These are phyloP conservation scores for Cephalophus harveyi DNA, from an alignment of 2,113 vertebrate species.

Conservation along the genomic window DNA sequence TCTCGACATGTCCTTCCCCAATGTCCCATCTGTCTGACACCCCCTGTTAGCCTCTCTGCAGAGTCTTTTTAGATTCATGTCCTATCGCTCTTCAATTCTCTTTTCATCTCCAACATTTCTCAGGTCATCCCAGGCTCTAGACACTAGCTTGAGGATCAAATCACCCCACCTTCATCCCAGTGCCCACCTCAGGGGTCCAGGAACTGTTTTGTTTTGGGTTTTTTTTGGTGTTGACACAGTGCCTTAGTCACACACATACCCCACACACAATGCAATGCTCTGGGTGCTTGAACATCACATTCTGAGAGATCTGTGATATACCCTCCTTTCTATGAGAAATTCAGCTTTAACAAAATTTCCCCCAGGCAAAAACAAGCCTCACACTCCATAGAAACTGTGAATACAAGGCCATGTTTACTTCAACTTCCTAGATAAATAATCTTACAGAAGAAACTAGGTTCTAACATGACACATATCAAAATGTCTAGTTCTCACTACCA, in stretches of 20 bases:
- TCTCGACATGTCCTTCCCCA: neutral
- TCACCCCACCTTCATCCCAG: neutral
- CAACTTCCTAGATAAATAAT: neutral
- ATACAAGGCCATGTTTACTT: neutral
- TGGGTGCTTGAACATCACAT: neutral
- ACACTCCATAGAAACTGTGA: neutral
- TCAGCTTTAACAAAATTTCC: neutral
- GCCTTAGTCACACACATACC: neutral
- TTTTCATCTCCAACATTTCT: neutral
- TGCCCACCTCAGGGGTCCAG: neutral
- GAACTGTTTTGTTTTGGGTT: neutral
- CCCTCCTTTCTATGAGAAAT: neutral
- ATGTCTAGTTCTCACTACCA: neutral
- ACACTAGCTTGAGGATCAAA: neutral
- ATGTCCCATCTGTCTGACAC: neutral
- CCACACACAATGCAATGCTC: neutral
- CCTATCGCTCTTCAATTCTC: neutral
- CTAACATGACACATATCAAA: neutral
- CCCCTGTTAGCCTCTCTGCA: neutral
- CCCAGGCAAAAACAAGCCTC: neutral
- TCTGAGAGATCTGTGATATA: neutral
- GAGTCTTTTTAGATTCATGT: neutral
- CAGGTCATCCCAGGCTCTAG: neutral
- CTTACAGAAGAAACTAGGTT: neutral
- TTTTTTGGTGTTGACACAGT: neutral